Percentiles rank a stretch among this genome's conserved stretches.
These are phyloP conservation scores for Xestia xanthographa DNA, from an alignment of 2,888 invertebrate species.

Conservation along the genomic window DNA sequence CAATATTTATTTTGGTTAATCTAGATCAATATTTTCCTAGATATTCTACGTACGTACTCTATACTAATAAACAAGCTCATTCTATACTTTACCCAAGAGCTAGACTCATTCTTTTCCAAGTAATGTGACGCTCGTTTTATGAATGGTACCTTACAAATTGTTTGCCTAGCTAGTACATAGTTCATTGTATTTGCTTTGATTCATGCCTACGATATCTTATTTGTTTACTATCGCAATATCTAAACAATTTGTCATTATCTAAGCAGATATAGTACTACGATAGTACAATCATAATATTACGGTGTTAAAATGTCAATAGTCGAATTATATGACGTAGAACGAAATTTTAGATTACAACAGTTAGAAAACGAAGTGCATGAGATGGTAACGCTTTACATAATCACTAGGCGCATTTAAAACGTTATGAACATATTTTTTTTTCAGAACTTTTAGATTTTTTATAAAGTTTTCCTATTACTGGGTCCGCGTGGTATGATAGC, in stretches of 20 bases:
- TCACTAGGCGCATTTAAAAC: background rate
- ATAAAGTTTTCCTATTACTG: no score
- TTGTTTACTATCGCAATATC: slow-evolving; percentile 51
- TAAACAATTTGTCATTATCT: slow-evolving; percentile 30
- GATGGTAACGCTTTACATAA: background rate
- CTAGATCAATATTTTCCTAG: background rate
- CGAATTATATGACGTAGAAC: background rate
- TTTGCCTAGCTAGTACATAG: background rate
- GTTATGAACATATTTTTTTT: background rate
- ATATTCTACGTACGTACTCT: background rate
- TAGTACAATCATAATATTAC: background rate
- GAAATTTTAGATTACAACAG: background rate
- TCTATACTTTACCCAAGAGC: background rate
- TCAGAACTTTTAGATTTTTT: no score
- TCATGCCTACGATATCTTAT: slow-evolving; percentile 33
- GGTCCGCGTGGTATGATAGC: no score
- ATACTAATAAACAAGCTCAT: background rate
- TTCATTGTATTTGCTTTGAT: slow-evolving; percentile 23
- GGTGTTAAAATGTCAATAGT: background rate
- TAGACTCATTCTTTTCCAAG: slow-evolving; percentile 19
- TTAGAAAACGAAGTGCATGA: background rate
- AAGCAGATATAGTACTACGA: slow-evolving; percentile 25
- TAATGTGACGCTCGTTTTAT: slow-evolving; percentile 6
- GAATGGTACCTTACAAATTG: slow-evolving; percentile 4
- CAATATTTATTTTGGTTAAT: background rate